Percentiles rank a stretch among this genome's conserved stretches.
These are phyloP conservation scores for Drosophila prolongata DNA, from an alignment of 2,888 invertebrate species.

Conservation along the genomic window DNA sequence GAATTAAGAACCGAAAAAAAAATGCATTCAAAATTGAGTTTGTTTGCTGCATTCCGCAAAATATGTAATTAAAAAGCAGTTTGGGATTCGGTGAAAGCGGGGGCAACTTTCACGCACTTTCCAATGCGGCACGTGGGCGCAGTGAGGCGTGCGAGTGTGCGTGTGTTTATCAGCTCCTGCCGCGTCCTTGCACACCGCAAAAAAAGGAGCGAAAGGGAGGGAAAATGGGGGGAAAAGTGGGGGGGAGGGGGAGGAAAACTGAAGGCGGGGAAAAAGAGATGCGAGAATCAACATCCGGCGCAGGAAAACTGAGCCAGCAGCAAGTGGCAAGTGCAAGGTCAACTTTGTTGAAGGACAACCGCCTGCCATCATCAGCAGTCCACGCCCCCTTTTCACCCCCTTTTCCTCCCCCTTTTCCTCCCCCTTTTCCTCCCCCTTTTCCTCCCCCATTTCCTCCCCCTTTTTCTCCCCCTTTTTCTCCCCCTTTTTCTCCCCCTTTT, in stretches of 20 bases:
- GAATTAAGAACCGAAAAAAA: constrained; percentile 42
- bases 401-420: too few relatives aligned
- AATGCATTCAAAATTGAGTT: constrained; percentile 30
- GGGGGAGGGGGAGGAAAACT: too few relatives aligned
- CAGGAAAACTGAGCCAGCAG: constrained; percentile 48
- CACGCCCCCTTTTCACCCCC: constrained; percentile 3
- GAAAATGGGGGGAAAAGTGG: background rate
- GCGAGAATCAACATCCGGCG: constrained; percentile 73
- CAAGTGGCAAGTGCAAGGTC: constrained; percentile 79
- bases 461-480: too few relatives aligned
- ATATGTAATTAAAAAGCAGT: constrained; percentile 69
- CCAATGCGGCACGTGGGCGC: constrained; percentile 71
- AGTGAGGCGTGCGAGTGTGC: constrained; percentile 54
- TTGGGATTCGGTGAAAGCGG: constrained; percentile 34
- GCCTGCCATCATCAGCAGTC: constrained; percentile 33
- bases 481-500: background rate
- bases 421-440: too few relatives aligned
- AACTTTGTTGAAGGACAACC: constrained; percentile 75
- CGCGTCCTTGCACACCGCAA: constrained; percentile 60
- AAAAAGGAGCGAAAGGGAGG: constrained; percentile 8
- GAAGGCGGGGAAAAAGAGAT: constrained; percentile 34
- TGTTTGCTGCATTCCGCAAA: constrained; percentile 50
- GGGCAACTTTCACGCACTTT: constrained; percentile 65
- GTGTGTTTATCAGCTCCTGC: constrained; percentile 68
- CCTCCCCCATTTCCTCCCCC: too few relatives aligned